Conservation (phyloP, 2,113 vertebrate genomes). For the Microcebus ravelobensis region DNA sequence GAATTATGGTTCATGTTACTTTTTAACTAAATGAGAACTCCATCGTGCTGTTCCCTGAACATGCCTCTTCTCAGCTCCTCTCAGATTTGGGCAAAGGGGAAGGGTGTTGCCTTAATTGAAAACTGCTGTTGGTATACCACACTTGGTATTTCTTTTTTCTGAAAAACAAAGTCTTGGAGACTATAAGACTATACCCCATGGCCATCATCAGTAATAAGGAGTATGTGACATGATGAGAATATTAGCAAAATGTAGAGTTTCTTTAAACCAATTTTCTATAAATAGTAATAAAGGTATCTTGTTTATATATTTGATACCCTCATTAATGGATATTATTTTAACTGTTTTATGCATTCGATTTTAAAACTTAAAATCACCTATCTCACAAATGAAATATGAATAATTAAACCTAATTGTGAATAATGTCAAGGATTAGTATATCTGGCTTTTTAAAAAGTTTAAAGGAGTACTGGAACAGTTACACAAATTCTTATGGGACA, state of each 20-base stretch:
- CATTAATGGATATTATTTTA: background rate
- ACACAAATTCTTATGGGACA: background rate
- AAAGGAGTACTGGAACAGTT: background rate
- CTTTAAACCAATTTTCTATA: background rate
- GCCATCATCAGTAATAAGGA: background rate
- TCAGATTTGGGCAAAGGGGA: background rate
- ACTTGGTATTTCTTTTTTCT: background rate
- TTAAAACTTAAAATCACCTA: background rate
- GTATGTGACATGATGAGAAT: background rate
- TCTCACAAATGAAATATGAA: background rate
- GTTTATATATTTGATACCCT: background rate
- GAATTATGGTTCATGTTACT: background rate
- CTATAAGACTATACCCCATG: fast-evolving
- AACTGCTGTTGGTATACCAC: background rate
- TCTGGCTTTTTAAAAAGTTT: background rate
- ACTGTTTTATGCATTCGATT: background rate
- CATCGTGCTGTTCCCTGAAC: background rate
- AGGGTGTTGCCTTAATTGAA: background rate
- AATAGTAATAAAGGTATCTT: background rate
- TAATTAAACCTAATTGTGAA: background rate
- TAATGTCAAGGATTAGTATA: background rate
- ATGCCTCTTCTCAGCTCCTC: background rate
- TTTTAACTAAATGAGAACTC: background rate
- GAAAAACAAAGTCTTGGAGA: background rate
- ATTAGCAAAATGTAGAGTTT: background rate